phyloP scores from a whole-genome alignment of 2,113 vertebrate genomes.

The Pteronura brasiliensis region DNA sequence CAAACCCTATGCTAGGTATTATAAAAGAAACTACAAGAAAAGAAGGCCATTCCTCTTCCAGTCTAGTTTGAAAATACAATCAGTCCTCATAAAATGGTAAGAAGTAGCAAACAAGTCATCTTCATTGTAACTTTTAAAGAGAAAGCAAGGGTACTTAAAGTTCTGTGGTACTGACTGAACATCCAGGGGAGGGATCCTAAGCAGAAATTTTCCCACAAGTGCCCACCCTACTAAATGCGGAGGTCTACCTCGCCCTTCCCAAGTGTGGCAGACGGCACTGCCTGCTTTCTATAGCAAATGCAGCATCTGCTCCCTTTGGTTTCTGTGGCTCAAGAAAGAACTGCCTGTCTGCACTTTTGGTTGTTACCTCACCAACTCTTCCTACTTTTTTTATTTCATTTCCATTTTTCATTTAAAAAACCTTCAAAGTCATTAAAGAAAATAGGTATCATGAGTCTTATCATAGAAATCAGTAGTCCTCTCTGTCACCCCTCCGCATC shows the following conservation, averaged over 20 bases:
- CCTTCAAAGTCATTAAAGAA: not conserved
- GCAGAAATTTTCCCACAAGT: not conserved
- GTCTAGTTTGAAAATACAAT: not conserved
- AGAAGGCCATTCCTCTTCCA: not conserved
- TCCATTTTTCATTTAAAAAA: not conserved
- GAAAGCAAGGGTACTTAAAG: not conserved
- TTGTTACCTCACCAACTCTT: not conserved
- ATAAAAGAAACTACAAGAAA: not conserved
- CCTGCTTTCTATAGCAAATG: not conserved
- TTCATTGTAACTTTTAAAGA: not conserved
- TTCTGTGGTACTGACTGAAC: not conserved
- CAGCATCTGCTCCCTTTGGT: not conserved
- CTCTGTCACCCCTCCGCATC: too few relatives aligned
- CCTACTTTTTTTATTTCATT: constrained; percentile 30
- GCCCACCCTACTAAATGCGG: not conserved
- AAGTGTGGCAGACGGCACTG: too few relatives aligned
- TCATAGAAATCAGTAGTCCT: not conserved
- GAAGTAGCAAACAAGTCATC: not conserved
- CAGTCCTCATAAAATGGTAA: not conserved
- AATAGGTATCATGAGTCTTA: not conserved
- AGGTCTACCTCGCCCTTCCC: not conserved
- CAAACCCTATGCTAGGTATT: not conserved
- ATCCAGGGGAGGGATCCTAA: not conserved
- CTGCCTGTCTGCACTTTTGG: not conserved
- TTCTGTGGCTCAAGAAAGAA: constrained; percentile 19